Percentiles rank a stretch among this genome's conserved stretches.
phyloP scores from a whole-genome alignment of 1,140 invertebrate species.

The Microplitis demolitor region DNA sequence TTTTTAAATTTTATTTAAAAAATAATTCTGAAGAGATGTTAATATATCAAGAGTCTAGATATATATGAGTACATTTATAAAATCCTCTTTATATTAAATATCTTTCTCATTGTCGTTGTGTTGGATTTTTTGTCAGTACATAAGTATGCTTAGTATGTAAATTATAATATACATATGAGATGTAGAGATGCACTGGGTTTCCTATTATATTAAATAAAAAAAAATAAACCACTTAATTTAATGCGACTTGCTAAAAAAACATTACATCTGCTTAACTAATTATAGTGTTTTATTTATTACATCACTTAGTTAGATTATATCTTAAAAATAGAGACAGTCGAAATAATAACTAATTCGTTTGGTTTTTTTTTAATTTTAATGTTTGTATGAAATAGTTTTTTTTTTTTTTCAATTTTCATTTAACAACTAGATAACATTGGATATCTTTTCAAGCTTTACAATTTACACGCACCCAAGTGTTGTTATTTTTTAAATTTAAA shows the following conservation, averaged over 20 bases:
- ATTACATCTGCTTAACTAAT: slow-evolving; percentile 3
- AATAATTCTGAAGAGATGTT: no score
- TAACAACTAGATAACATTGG: slow-evolving; percentile 50
- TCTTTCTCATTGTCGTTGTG: no score
- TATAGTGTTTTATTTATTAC: neutral
- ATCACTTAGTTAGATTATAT: neutral
- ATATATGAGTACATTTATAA: no score
- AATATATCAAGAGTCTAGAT: no score
- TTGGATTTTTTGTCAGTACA: no score
- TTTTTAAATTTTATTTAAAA: neutral
- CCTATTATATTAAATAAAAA: slow-evolving; percentile 33
- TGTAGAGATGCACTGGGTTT: slow-evolving; percentile 35
- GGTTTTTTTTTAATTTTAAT: no score
- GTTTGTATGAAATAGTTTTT: slow-evolving; percentile 46
- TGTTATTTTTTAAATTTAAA: neutral
- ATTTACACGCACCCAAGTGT: slow-evolving; percentile 44
- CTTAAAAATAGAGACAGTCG: neutral
- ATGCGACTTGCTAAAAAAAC: neutral
- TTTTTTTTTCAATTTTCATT: slow-evolving; percentile 46
- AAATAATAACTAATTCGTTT: neutral
- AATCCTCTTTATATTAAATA: no score
- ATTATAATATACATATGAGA: neutral
- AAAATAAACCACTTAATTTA: neutral
- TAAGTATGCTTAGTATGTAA: no score
- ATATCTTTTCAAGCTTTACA: slow-evolving; percentile 45